Evolutionary conservation across 1,140 invertebrate species (phyloP), one percentile per base, ranked within the genome.

Genomic region (Aricia agestis): DNA sequence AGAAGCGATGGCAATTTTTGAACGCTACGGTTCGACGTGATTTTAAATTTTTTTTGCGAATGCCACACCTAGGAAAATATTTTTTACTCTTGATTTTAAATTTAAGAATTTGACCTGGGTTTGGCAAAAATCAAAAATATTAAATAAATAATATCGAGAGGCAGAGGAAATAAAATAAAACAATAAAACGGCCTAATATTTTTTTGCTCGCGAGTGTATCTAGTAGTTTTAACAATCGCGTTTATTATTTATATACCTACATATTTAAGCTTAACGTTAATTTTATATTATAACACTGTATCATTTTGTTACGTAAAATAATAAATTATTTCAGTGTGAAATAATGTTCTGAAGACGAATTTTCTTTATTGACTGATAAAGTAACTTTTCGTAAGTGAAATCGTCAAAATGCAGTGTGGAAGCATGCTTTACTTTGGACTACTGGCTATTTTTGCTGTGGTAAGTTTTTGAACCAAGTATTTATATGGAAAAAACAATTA

Each of bases 301-400:
- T 63, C 32, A 63, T 69, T 59, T 15, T 66, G 67, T 68, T 72
- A 65, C 41, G 17, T 6, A 36, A 36, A 67, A 45, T 15, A 11
- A 9, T 15, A 13, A 9, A 52, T 13, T 52, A 36, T 72, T 72
- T 69, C 63, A 69, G 61, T n/a, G 66, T 66, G 59, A 19, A 65
- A 19, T 45, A 25, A 52, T 69, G 17, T 69, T 69, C 42, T 65
- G 31, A 17, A 65, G 25, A 36, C 15, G 57, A 82, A 78, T 71
- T 66, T 83, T 87, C 86, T 86, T 88, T 82, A 67, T 81, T 76
- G 80, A 78, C 82, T 83, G 86, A 78, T 79, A 73, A n/a, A 68
- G 36, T 86, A 88, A 85, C 82, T 79, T 75, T 75, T 76, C 15
- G 81, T 79, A 71, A 75, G 65, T 73, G 74, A 75, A 52, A 67